Conservation (phyloP, 2,888 invertebrate genomes). For the Drosophila fungiperda region DNA sequence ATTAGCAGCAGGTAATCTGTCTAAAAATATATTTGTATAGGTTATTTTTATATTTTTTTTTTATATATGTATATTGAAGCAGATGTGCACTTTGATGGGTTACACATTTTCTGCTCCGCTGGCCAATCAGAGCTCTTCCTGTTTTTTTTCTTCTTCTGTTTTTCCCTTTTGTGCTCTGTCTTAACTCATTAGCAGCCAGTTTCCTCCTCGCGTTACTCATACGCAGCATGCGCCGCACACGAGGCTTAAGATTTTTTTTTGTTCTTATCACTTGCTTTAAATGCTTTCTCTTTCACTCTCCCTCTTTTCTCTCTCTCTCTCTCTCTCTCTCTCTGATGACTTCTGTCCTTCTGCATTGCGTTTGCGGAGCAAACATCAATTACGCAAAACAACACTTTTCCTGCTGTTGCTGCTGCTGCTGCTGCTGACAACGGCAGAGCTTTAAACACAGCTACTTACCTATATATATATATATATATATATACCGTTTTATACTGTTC, state of each 20-base stretch:
- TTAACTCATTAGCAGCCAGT: constrained; percentile 1
- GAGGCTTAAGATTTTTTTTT: neutral
- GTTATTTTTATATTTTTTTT: too few species aligned
- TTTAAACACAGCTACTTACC: neutral
- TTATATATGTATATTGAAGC: neutral
- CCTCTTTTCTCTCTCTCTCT: neutral
- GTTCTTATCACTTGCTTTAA: neutral
- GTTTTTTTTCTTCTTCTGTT: neutral
- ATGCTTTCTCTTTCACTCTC: neutral
- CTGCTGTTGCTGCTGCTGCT: constrained; percentile 12
- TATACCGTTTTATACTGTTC: neutral
- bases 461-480: neutral
- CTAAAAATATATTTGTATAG: too few species aligned
- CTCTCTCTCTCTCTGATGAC: neutral
- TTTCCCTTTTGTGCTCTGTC: neutral
- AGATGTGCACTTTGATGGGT: neutral
- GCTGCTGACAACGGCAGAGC: neutral
- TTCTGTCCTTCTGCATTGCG: neutral
- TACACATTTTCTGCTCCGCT: neutral
- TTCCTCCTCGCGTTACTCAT: constrained; percentile 27
- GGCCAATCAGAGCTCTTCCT: neutral
- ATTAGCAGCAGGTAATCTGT: too few species aligned
- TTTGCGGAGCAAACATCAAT: constrained; percentile 41
- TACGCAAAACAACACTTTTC: constrained; percentile 38
- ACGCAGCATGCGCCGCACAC: constrained; percentile 25